Percentiles rank a stretch among this genome's conserved stretches.
Evolutionary conservation across 2,888 invertebrate genomes (phyloP).

Genomic region (Cryptocephalus moraei): DNA sequence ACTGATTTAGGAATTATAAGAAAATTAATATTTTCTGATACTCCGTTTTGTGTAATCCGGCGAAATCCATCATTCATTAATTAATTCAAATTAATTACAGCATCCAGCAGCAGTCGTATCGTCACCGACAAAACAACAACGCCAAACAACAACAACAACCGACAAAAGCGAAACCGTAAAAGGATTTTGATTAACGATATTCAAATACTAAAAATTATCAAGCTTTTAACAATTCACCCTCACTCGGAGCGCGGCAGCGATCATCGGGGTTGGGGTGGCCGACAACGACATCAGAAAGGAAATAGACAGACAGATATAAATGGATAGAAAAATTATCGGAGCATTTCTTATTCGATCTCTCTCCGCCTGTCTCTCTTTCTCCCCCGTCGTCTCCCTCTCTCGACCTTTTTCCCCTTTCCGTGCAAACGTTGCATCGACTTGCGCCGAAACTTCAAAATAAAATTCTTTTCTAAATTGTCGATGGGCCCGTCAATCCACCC

Average conservation of each 20-base stretch:
- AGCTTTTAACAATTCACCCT: constrained; percentile 34
- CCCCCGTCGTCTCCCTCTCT: constrained; percentile 13
- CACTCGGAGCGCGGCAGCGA: constrained; percentile 1
- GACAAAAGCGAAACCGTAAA: constrained; percentile 16
- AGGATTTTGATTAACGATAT: constrained; percentile 28
- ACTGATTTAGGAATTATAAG: too few species aligned
- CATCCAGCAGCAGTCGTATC: too few species aligned
- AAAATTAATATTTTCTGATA: too few species aligned
- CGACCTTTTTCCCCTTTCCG: constrained; percentile 14
- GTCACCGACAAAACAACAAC: too few species aligned
- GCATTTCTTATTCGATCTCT: constrained; percentile 42
- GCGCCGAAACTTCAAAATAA: constrained; percentile 15
- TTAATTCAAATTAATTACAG: too few species aligned
- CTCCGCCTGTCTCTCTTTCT: not conserved
- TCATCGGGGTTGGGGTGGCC: constrained; percentile 25
- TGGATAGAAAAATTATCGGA: constrained; percentile 59
- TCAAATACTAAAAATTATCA: constrained; percentile 30
- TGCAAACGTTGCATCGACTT: constrained; percentile 24
- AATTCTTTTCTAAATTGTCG: constrained; percentile 10
- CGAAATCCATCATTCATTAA: too few species aligned
- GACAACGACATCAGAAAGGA: constrained; percentile 41
- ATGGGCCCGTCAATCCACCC: constrained; percentile 2
- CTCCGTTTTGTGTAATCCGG: too few species aligned
- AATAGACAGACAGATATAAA: constrained; percentile 62
- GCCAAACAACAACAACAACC: constrained; percentile 1